These are phyloP conservation scores for Cavia aperea DNA, from an alignment of 2,113 vertebrate species.

Conservation along the genomic window DNA sequence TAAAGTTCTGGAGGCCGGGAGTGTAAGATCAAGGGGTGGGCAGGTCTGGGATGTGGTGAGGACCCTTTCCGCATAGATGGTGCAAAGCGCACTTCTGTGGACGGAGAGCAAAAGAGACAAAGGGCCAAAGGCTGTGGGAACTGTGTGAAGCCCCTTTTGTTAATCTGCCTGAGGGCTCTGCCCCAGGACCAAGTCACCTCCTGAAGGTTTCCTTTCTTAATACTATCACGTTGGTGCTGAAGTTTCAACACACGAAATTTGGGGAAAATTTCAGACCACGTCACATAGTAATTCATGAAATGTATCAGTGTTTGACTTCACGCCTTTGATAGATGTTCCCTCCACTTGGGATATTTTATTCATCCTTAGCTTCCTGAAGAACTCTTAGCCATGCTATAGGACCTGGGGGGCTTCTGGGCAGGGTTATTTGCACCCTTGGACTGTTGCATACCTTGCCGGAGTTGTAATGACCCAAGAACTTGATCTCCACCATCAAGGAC, in stretches of 20 bases:
- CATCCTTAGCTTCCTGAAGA: background rate
- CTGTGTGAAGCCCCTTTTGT: background rate
- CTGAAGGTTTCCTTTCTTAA: background rate
- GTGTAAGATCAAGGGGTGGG: background rate
- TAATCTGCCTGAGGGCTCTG: background rate
- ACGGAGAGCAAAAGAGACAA: background rate
- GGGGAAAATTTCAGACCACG: background rate
- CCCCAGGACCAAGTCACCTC: background rate
- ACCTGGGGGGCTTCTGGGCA: background rate
- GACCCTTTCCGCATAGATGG: background rate
- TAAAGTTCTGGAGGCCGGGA: background rate
- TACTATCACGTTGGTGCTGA: background rate
- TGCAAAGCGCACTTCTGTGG: background rate
- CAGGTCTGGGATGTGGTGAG: background rate
- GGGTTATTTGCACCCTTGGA: background rate
- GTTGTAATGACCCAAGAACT: background rate
- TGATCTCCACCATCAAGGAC: background rate
- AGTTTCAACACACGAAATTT: background rate
- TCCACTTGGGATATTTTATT: background rate
- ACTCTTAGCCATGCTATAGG: background rate
- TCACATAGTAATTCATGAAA: background rate
- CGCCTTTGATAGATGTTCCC: background rate
- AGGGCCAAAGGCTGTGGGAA: background rate
- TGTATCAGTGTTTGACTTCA: background rate
- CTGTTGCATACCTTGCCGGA: background rate